Evolutionary conservation across 2,113 vertebrate genomes (phyloP).

Genomic region (Amazona vittata): DNA sequence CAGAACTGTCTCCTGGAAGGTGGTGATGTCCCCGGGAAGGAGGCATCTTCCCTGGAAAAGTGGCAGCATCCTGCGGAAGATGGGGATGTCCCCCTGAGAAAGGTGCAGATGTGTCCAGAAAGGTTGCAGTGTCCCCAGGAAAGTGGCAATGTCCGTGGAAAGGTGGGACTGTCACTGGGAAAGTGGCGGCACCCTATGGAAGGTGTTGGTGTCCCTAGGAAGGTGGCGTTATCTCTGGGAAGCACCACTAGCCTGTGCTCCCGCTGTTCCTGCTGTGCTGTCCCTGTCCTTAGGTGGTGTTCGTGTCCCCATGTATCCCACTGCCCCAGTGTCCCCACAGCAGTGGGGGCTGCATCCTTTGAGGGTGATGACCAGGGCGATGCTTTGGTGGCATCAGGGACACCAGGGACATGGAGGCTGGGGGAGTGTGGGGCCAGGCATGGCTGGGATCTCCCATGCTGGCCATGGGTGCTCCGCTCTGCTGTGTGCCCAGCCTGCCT

Average conservation of each 20-base stretch:
- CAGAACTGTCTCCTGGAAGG: not conserved
- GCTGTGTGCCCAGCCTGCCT: accelerated
- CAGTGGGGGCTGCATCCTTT: not conserved
- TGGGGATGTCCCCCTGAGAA: not conserved
- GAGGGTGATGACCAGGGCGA: not conserved
- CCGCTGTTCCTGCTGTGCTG: not conserved
- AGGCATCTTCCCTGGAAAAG: not conserved
- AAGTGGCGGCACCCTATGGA: not conserved
- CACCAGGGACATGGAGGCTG: accelerated
- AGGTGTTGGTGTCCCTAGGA: not conserved
- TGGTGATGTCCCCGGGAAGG: not conserved
- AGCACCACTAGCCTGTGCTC: accelerated
- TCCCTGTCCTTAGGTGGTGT: not conserved
- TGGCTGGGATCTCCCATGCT: accelerated
- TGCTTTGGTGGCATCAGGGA: not conserved
- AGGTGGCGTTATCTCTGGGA: not conserved
- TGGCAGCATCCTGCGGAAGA: not conserved
- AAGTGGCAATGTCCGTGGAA: not conserved
- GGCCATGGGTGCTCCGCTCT: not conserved
- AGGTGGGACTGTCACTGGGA: not conserved
- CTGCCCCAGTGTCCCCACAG: not conserved
- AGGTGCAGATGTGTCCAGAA: not conserved
- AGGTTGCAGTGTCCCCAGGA: not conserved
- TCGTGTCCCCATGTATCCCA: not conserved
- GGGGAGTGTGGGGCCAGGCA: accelerated